These are phyloP conservation scores for Ectemnius lituratus DNA, from an alignment of 2,888 invertebrate genomes.

Conservation along the genomic window DNA sequence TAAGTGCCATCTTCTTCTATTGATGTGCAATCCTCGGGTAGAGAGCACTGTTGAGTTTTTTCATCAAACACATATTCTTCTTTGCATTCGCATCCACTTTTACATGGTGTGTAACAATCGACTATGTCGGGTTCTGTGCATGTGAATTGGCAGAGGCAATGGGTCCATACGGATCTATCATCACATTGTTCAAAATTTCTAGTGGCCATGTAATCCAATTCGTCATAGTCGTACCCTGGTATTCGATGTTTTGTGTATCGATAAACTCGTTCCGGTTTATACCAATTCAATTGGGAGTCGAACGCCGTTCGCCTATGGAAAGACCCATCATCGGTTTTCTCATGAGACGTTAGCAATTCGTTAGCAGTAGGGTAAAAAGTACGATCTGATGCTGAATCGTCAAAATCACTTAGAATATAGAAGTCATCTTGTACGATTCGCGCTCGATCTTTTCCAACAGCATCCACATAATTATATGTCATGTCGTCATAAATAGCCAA, in stretches of 20 bases:
- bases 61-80: slow-evolving; percentile 73
- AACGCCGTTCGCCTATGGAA: slow-evolving; percentile 26
- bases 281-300: slow-evolving; percentile 46
- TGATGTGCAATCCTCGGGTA: slow-evolving; percentile 64
- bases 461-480: slow-evolving; percentile 49
- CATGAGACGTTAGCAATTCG: slow-evolving; percentile 25
- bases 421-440: slow-evolving; percentile 62
- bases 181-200: slow-evolving; percentile 63
- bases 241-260: slow-evolving; percentile 73
- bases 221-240: slow-evolving; percentile 72
- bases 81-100: slow-evolving; percentile 73
- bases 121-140: slow-evolving; percentile 69
- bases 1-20: no score
- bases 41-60: slow-evolving; percentile 61
- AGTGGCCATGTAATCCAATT: slow-evolving; percentile 64
- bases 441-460: slow-evolving; percentile 38
- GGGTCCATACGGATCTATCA: slow-evolving; percentile 70
- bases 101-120: slow-evolving; percentile 73
- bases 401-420: slow-evolving; percentile 60
- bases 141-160: slow-evolving; percentile 74
- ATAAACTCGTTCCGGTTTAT: slow-evolving; percentile 64
- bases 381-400: slow-evolving; percentile 33
- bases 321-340: slow-evolving; percentile 13
- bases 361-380: slow-evolving; percentile 27
- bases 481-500: slow-evolving; percentile 67